Evolutionary conservation across 2,888 invertebrate species (phyloP).

Genomic region (Cephalotes varians): DNA sequence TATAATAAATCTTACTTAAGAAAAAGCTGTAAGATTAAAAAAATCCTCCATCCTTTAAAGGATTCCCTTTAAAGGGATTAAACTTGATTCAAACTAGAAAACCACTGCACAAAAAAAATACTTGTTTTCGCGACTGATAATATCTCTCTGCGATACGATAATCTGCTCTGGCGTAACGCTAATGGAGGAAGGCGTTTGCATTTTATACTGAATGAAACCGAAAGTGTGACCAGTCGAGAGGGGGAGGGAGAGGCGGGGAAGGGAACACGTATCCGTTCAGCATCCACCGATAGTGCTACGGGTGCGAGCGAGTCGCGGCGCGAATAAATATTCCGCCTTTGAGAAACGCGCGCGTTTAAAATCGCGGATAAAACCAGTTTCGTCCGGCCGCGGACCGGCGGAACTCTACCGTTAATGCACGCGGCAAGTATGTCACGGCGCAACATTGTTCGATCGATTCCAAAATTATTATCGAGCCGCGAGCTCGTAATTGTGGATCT

Average conservation of each 20-base stretch:
- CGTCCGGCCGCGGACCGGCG: conserved; percentile 12
- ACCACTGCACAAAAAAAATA: not conserved
- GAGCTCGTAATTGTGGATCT: not conserved
- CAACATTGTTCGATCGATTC: conserved; percentile 37
- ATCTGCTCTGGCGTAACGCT: conserved; percentile 2
- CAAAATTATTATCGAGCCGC: conserved; percentile 25
- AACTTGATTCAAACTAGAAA: not conserved
- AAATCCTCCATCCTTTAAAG: no score
- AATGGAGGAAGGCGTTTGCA: conserved; percentile 9
- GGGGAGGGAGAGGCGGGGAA: not conserved
- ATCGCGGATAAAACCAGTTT: conserved; percentile 50
- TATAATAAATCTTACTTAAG: no score
- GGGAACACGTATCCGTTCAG: conserved; percentile 22
- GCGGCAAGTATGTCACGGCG: conserved; percentile 31
- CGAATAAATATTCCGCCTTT: conserved; percentile 41
- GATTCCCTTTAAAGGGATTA: no score
- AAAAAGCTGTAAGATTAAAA: no score
- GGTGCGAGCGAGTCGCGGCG: not conserved
- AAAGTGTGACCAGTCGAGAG: conserved; percentile 20
- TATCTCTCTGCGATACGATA: not conserved
- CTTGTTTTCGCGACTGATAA: not conserved
- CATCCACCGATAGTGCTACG: conserved; percentile 19
- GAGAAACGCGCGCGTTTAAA: conserved; percentile 39
- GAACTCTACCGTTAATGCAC: conserved; percentile 38
- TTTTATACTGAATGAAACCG: conserved; percentile 41